Conservation (phyloP, 2,113 vertebrate species). For the Onychostoma macrolepis region DNA sequence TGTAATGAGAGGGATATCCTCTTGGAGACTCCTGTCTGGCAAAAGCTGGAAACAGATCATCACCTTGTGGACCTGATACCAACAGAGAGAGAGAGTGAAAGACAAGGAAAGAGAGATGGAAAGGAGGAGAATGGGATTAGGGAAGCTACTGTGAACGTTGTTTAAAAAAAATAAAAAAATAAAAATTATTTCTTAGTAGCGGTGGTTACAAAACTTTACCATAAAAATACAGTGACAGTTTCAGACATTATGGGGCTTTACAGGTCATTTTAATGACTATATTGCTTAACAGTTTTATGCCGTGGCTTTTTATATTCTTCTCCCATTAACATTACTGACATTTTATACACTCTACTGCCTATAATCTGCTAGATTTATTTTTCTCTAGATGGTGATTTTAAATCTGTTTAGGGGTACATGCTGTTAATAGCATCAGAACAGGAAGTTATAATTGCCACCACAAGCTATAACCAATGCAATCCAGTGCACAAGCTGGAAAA, state of each 20-base stretch:
- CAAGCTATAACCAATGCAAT: not conserved
- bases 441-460: constrained; percentile 9
- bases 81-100: constrained; percentile 24
- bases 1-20: constrained; percentile 46
- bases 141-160: not conserved
- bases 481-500: not conserved
- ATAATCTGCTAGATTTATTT: not conserved
- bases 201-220: not conserved
- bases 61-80: constrained; percentile 33
- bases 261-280: not conserved
- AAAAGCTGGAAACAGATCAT: constrained; percentile 29
- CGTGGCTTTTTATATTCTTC: not conserved
- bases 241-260: not conserved
- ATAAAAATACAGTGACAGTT: not conserved
- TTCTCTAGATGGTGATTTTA: not conserved
- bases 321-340: not conserved
- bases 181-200: not conserved
- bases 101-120: constrained; percentile 3
- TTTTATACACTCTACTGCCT: not conserved
- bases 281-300: not conserved
- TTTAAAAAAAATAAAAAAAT: too few relatives aligned
- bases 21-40: constrained; percentile 46
- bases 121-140: not conserved
- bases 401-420: not conserved
- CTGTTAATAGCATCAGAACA: constrained; percentile 8